phyloP scores from a whole-genome alignment of 2,797 vertebrate genomes.

The Clarias platycephalus region DNA sequence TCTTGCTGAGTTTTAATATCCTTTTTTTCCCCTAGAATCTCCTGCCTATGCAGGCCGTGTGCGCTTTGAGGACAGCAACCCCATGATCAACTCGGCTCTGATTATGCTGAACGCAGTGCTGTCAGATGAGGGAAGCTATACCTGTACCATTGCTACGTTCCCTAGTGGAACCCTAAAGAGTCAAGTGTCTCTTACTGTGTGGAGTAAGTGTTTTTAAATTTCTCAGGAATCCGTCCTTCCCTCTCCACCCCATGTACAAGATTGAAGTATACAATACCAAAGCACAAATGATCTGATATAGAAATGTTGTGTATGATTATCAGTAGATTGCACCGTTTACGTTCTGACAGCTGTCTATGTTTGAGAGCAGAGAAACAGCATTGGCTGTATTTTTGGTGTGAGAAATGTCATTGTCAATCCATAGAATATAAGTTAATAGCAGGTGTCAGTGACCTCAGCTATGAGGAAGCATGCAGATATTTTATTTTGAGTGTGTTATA shows the following conservation, averaged over 20 bases:
- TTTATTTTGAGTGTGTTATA: neutral
- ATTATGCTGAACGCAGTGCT: slow-evolving; percentile 66
- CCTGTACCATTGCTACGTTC: slow-evolving; percentile 80
- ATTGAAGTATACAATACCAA: neutral
- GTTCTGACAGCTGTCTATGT: too few species aligned
- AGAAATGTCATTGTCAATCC: neutral
- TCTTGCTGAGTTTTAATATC: neutral
- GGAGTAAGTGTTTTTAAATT: slow-evolving; percentile 69
- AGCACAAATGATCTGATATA: neutral
- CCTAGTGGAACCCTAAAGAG: slow-evolving; percentile 81
- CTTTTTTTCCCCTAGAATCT: slow-evolving; percentile 25
- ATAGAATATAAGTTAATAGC: neutral
- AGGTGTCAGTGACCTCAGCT: neutral
- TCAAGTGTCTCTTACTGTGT: slow-evolving; percentile 72
- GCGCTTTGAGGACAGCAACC: slow-evolving; percentile 63
- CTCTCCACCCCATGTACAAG: neutral
- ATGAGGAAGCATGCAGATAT: neutral
- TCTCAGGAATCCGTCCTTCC: neutral
- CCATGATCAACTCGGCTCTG: slow-evolving; percentile 68
- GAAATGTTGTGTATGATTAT: neutral
- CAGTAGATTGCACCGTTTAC: neutral
- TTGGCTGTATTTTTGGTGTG: neutral
- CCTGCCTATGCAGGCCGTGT: slow-evolving; percentile 50
- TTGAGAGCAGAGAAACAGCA: neutral
- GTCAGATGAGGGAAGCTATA: slow-evolving; percentile 80